Evolutionary conservation across 2,888 invertebrate species (phyloP), one percentile per base, ranked within the genome.

Genomic region (Neoscelio sp.): DNA sequence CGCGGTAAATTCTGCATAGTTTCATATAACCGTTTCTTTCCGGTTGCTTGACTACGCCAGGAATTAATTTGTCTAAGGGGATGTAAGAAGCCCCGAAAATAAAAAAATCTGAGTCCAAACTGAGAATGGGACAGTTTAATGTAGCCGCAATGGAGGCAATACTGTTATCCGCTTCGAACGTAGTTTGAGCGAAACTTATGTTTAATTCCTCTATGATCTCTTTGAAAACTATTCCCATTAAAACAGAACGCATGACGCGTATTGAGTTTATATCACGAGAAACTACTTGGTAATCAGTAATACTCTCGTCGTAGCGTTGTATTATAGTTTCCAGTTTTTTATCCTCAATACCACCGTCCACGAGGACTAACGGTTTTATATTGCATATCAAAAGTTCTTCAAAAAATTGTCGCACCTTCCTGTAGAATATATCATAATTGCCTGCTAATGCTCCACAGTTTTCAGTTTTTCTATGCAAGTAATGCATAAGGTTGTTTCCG

Each of bases 61-160:
- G n/a, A n/a, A n/a, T n/a, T n/a, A n/a, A n/a, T n/a, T n/a, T n/a
- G n/a, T n/a, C n/a, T n/a, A n/a, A n/a, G n/a, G n/a, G n/a, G n/a
- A n/a, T n/a, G 83, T 97, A 97, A 1, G 92, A 90, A 0, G 96
- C 94, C 91, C 96, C 95, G 90, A 95, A 97, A 81, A 98, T 95
- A 86, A 95, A 98, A 91, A 98, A 99, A 91, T 99, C 98, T 0
- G 98, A 98, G 90, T 99, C 99, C 83, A 95, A 96, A 86, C 97
- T 98, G 2, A 99, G 89, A 1, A 98, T 95, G 0, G 98, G 97
- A 84, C 97, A 97, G 38, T 95, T 92, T 1, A 97, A 91, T 64
- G 94, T 92, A 80, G 94, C 93, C 0, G 97, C 96, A 82, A 98
- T 90, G 0, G 95, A 94, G 0, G 97, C 97, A 62, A 98, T 94